These are phyloP conservation scores for Columba livia DNA, from an alignment of 2,113 vertebrate genomes.

Conservation along the genomic window DNA sequence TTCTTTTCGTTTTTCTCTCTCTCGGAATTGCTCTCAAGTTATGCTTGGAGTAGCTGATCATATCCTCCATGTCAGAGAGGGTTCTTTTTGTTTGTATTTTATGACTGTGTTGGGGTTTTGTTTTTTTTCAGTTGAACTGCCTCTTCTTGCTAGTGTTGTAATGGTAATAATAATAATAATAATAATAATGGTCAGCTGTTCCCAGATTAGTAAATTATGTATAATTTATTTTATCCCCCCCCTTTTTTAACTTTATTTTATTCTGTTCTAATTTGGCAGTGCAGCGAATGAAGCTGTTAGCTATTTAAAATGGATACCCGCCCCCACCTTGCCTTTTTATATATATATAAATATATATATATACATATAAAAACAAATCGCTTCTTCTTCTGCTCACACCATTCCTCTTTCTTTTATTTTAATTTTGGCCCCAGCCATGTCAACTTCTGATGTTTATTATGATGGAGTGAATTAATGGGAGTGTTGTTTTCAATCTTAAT, in stretches of 20 bases:
- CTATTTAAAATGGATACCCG: slow-evolving; percentile 79
- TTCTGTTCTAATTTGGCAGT: slow-evolving; percentile 86
- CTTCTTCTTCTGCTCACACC: slow-evolving; percentile 66
- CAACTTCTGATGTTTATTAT: slow-evolving; percentile 75
- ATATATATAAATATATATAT: slow-evolving; percentile 74
- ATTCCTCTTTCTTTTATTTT: slow-evolving; percentile 73
- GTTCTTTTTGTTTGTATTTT: slow-evolving; percentile 85
- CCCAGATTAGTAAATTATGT: slow-evolving; percentile 99
- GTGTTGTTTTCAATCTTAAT: slow-evolving; percentile 77
- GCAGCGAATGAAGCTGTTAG: slow-evolving; percentile 89
- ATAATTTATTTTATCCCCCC: slow-evolving; percentile 96
- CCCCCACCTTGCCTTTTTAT: slow-evolving; percentile 62
- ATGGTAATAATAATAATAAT: slow-evolving; percentile 92
- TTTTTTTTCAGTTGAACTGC: slow-evolving; percentile 88
- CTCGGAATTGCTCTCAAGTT: slow-evolving; percentile 82
- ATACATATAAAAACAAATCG: slow-evolving; percentile 72
- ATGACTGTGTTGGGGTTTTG: slow-evolving; percentile 84
- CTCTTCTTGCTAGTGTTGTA: slow-evolving; percentile 89
- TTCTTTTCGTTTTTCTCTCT: slow-evolving; percentile 71
- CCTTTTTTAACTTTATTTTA: slow-evolving; percentile 74
- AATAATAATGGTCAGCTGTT: slow-evolving; percentile 93
- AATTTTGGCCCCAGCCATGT: slow-evolving; percentile 80
- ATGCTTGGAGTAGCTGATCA: slow-evolving; percentile 81
- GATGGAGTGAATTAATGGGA: slow-evolving; percentile 80
- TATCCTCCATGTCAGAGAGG: slow-evolving; percentile 84